Evolutionary conservation across 2,888 invertebrate species (phyloP).

Genomic region (Morpho helenor): DNA sequence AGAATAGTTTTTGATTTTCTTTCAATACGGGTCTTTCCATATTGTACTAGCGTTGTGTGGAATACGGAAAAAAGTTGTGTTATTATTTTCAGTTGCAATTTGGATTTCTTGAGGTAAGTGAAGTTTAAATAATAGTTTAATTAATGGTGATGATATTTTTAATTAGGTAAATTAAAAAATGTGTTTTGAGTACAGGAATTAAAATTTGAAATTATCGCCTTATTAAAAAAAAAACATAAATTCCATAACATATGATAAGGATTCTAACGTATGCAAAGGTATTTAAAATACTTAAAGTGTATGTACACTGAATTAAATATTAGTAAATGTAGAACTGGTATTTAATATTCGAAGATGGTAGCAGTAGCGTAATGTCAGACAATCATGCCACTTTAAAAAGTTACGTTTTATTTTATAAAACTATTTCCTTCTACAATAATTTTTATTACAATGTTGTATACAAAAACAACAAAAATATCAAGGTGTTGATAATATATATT

Average conservation of each 20-base stretch:
- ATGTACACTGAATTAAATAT: conserved; percentile 12
- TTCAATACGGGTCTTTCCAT: conserved; percentile 51
- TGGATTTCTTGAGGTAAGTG: conserved; percentile 50
- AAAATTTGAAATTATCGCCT: no score
- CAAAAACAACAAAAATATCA: no score
- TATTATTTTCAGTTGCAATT: conserved; percentile 39
- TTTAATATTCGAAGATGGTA: conserved; percentile 15
- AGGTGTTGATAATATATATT: no score
- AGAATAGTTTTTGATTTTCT: conserved; percentile 62
- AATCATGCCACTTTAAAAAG: not conserved
- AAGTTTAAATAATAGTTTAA: conserved; percentile 7
- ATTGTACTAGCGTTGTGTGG: conserved; percentile 53
- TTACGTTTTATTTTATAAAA: not conserved
- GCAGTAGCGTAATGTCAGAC: conserved; percentile 5
- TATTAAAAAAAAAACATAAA: no score
- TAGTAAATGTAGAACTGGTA: conserved; percentile 8
- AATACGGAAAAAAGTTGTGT: conserved; percentile 35
- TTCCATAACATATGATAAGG: no score
- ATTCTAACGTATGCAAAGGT: no score
- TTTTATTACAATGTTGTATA: no score
- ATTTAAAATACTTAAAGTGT: not conserved
- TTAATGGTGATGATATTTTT: not conserved
- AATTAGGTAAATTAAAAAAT: no score
- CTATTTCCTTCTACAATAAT: not conserved
- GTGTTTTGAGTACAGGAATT: no score